Conservation (phyloP, 1,140 invertebrate species). For the Zaprionus kolodkinae region DNA sequence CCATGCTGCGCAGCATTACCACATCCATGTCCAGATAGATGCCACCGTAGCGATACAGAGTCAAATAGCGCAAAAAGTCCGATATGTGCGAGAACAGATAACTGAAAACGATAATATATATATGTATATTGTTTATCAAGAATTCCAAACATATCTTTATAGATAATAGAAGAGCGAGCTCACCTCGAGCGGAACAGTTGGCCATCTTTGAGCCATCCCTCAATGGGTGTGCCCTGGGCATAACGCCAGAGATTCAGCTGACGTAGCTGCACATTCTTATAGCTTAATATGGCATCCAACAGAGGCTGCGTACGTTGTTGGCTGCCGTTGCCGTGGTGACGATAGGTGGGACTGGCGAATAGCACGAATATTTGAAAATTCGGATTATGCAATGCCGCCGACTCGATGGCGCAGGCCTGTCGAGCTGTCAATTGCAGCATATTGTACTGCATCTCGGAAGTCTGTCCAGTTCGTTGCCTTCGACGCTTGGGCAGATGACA, state of each 20-base stretch:
- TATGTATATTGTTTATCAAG: not conserved
- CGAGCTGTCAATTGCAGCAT: slow-evolving; percentile 84
- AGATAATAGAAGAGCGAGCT: too few relatives aligned
- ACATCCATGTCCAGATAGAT: slow-evolving; percentile 92
- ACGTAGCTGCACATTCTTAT: slow-evolving; percentile 87
- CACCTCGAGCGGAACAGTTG: slow-evolving; percentile 86
- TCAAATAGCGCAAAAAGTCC: slow-evolving; percentile 89
- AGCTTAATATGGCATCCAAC: slow-evolving; percentile 85
- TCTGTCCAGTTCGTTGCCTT: slow-evolving; percentile 18
- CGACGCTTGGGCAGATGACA: slow-evolving; percentile 62
- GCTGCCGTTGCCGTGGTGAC: slow-evolving; percentile 40
- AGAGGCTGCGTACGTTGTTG: slow-evolving; percentile 42
- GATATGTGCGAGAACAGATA: slow-evolving; percentile 86
- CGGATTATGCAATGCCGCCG: slow-evolving; percentile 87
- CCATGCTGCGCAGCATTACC: slow-evolving; percentile 87
- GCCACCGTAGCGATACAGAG: slow-evolving; percentile 91
- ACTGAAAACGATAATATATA: slow-evolving; percentile 26
- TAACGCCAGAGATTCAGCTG: slow-evolving; percentile 87
- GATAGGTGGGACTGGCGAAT: slow-evolving; percentile 85
- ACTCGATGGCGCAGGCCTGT: slow-evolving; percentile 89
- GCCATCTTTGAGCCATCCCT: slow-evolving; percentile 86
- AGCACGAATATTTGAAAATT: slow-evolving; percentile 86
- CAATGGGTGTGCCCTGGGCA: slow-evolving; percentile 86
- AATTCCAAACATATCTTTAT: too few relatives aligned
- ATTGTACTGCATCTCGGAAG: slow-evolving; percentile 23